These are phyloP conservation scores for Rhyzopertha dominica DNA, from an alignment of 1,140 invertebrate species.

Conservation along the genomic window DNA sequence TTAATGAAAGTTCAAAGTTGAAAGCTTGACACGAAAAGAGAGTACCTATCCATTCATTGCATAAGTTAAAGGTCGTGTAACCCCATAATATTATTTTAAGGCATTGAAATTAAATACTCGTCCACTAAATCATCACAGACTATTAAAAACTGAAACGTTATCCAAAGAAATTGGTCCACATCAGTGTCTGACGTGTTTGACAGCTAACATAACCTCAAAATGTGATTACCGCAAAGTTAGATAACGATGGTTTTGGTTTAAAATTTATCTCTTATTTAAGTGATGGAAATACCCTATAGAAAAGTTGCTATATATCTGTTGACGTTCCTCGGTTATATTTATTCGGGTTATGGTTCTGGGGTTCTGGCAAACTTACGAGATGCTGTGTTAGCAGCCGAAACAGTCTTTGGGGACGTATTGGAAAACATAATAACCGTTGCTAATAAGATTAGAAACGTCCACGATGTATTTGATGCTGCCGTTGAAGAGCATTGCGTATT, in stretches of 20 bases:
- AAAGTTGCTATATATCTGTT: slow-evolving; percentile 68
- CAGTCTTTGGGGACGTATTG: slow-evolving; percentile 69
- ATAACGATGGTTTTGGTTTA: no score
- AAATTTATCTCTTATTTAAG: no score
- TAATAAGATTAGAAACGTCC: slow-evolving; percentile 67
- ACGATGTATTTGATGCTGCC: slow-evolving; percentile 77
- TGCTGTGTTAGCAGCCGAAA: slow-evolving; percentile 71
- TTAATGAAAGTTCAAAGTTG: no score
- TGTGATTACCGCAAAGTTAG: no score
- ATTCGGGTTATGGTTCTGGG: slow-evolving; percentile 72
- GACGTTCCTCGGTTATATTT: slow-evolving; percentile 72
- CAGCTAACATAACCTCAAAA: slow-evolving; percentile 12
- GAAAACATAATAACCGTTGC: slow-evolving; percentile 70
- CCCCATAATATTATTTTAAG: no score
- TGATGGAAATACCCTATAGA: slow-evolving; percentile 66
- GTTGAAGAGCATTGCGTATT: slow-evolving; percentile 78
- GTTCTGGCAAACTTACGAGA: slow-evolving; percentile 67
- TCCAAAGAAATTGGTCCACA: no score
- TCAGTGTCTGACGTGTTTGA: slow-evolving; percentile 2
- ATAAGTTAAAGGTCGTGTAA: no score
- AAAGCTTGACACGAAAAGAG: no score
- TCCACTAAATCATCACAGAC: no score
- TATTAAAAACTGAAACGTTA: no score
- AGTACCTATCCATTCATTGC: no score
- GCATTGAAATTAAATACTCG: no score